Evolutionary conservation across 2,888 invertebrate species (phyloP), one percentile per base, ranked within the genome.

Genomic region (Mesorhabditis spiculigera): DNA sequence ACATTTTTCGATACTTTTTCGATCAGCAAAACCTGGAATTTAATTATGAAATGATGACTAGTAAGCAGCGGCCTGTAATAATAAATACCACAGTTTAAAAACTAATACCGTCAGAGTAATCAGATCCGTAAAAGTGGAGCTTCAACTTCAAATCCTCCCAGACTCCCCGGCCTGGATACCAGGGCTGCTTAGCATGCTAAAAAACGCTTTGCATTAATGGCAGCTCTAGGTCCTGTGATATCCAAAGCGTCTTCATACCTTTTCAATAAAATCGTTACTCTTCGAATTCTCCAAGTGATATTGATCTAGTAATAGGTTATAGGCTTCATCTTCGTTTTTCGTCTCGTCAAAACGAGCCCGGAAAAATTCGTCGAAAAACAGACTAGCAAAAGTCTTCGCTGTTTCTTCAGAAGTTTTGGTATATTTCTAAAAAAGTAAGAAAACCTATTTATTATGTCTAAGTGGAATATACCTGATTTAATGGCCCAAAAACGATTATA

Each of bases 321-420:
- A 50, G 10, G 10, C 58, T 67, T 76, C 69, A 65, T 86, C 86
- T 44, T 82, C 83, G 74, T 86, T 86, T 3, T 81, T 79, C 5
- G 80, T 75, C 5, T 85, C 84, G 28, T 78, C 78, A 63, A 86
- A 77, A 44, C 82, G 69, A 62, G 85, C 82, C 45, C 88, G 81
- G 66, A 88, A 83, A 41, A 84, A 82, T 65, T 86, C 78, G 78
- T 87, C 86, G 45, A 87, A 78, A 65, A 88, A 86, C n/a, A 89
- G 73, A 0, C 88, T 88, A 3, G 86, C 84, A 79, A 88, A 88
- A 4, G 88, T 87, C 50, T 88, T 81, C 3, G 87, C 87, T 4
- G 87, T 87, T 78, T 89, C 88, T 68, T 87, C 71, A 0, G 87
- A 86, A 16, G 85, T 86, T 75, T 88, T 88, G 4, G 88, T 88